A percentile compares a stretch with the other conserved stretches of the same genome.
phyloP scores from a whole-genome alignment of 1,140 invertebrate genomes.

The Lordiphosa mommai region DNA sequence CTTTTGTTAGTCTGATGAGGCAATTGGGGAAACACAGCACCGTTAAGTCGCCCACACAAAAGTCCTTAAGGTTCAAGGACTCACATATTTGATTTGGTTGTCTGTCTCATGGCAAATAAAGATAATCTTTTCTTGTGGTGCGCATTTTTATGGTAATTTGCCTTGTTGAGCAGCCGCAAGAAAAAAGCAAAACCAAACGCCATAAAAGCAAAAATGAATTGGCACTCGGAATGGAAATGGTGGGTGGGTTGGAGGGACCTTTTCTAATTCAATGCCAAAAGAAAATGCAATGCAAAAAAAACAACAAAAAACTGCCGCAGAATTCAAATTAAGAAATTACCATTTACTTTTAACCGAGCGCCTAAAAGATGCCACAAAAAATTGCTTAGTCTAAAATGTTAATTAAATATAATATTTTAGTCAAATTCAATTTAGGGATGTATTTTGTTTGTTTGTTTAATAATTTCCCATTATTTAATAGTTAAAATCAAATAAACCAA shows the following conservation, averaged over 20 bases:
- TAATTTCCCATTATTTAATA: too few relatives aligned
- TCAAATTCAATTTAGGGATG: too few relatives aligned
- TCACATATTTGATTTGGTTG: conserved; percentile 42
- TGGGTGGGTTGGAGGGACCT: neutral
- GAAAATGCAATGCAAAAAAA: conserved; percentile 1
- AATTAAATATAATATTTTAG: neutral
- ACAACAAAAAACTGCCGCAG: conserved; percentile 11
- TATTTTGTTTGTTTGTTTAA: too few relatives aligned
- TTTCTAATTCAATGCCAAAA: conserved; percentile 45
- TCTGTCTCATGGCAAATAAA: conserved; percentile 52
- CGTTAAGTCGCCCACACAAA: neutral
- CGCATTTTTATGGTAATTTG: conserved; percentile 76
- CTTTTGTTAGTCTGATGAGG: conserved; percentile 41
- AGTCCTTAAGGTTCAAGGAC: conserved; percentile 64
- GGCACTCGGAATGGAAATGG: conserved; percentile 22
- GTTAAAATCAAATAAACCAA: too few relatives aligned
- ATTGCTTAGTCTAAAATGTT: neutral
- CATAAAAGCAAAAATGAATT: conserved; percentile 40
- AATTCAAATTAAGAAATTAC: conserved; percentile 16
- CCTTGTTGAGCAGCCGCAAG: conserved; percentile 18
- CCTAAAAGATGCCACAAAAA: conserved; percentile 16
- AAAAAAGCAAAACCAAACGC: conserved; percentile 22
- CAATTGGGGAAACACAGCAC: conserved; percentile 36
- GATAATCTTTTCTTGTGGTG: conserved; percentile 59
- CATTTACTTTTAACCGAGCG: neutral